Percentiles rank a stretch among this genome's conserved stretches.
phyloP scores from a whole-genome alignment of 2,797 vertebrate genomes.

The Melanitta fusca region DNA sequence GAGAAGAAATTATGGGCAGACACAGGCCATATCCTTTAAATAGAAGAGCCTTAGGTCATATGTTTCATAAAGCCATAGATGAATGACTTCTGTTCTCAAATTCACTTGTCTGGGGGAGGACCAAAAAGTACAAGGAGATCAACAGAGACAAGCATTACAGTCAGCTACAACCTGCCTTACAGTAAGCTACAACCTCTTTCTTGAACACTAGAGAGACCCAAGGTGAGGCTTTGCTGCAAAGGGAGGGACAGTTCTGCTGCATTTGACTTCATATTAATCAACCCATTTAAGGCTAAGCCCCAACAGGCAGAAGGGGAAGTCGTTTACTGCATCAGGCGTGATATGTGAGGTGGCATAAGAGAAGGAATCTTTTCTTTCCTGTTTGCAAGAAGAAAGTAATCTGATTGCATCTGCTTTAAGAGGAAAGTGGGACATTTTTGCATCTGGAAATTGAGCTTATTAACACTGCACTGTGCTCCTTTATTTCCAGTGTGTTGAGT shows the following conservation, averaged over 20 bases:
- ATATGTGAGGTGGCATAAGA: conserved; percentile 59
- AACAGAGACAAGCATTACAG: not conserved
- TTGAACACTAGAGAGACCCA: not conserved
- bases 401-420: not conserved
- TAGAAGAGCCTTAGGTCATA: not conserved
- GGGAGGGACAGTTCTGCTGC: conserved; percentile 14
- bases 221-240: not conserved
- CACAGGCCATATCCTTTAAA: not conserved
- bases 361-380: conserved; percentile 55
- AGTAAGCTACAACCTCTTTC: not conserved
- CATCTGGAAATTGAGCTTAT: not conserved
- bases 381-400: conserved; percentile 26
- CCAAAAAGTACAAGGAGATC: not conserved
- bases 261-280: conserved; percentile 57
- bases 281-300: conserved; percentile 50
- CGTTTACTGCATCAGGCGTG: not conserved
- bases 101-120: not conserved
- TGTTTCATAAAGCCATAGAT: not conserved
- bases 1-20: not conserved
- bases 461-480: not conserved
- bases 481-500: not conserved
- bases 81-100: not conserved
- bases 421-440: not conserved
- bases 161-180: not conserved
- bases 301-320: conserved; percentile 62